Base-by-base conservation (phyloP, 2,888 invertebrate species). In the Argynnis bischoffii region DNA sequence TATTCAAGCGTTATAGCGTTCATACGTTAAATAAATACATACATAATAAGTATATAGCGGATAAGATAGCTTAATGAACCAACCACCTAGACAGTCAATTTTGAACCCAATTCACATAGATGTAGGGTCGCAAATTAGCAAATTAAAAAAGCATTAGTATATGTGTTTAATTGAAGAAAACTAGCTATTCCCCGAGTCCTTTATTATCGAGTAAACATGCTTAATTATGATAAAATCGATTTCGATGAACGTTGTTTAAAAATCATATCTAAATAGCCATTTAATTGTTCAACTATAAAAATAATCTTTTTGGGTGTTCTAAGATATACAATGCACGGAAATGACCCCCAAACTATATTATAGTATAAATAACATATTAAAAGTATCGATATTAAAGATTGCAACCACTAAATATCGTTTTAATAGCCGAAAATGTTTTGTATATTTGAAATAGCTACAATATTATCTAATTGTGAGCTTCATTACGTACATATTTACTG, bases 1-100 rank as follows among this genome's bases (percentile, higher is more conserved):
- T 53, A 55, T 64, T 56, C 26, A 71, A 71, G 71, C 69, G 31
- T 54, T 65, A 51, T 69, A 71, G 71, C 66, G 35, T 60, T 55
- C n/a, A 66, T 54, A 61, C n/a, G 13, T 64, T 60, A 64, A 48
- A 63, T 66, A 63, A 51, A 69, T 57, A 57, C 13, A 53, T 68
- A 64, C 16, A 69, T 46, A 55, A 54, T 13, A 26, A n/a, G 26
- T 35, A 56, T 16, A 57, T 59, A 18, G 57, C 65, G 31, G 16
- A 35, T 50, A 61, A n/a, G 6, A 51, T 61, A 64, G 55, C 18
- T 48, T 48, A 48, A 55, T 54, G 61, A 51, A 35, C 55, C 50
- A 46, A 55, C 63, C 47, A 63, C 50, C 48, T 6, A 21, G 54
- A 31, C 46, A 64, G 51, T 63, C 56, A 46, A 64, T 35, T 54